phyloP scores from a whole-genome alignment of 2,888 invertebrate species.

The Pocota personata region DNA sequence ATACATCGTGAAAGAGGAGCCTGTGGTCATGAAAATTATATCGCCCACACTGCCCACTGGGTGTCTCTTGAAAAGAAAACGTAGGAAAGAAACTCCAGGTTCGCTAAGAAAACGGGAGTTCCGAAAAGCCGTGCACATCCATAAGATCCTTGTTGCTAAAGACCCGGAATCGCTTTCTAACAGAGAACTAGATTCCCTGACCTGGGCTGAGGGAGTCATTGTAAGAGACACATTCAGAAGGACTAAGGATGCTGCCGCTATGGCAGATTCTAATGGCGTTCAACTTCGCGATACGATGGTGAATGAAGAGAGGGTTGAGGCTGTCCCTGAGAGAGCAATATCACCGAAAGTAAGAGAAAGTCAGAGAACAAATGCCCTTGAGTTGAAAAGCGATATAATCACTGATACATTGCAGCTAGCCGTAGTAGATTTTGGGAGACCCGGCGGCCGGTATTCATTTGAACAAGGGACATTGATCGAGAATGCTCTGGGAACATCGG shows the following conservation, averaged over 20 bases:
- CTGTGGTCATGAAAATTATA: neutral
- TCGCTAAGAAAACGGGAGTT: neutral
- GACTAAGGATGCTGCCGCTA: neutral
- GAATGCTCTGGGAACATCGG: constrained; percentile 13
- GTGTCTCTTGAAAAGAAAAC: neutral
- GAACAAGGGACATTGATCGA: constrained; percentile 19
- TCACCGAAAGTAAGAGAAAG: too few relatives aligned
- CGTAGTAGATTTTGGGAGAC: constrained; percentile 21
- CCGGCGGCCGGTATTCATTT: constrained; percentile 24
- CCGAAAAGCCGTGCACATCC: neutral
- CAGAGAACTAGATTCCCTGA: constrained; percentile 18
- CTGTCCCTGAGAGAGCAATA: neutral
- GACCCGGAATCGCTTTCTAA: constrained; percentile 20
- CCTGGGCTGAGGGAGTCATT: constrained; percentile 42
- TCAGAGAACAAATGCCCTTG: neutral
- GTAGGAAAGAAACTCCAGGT: neutral
- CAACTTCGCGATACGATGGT: neutral
- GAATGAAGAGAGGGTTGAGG: neutral
- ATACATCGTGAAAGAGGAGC: neutral
- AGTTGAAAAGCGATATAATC: neutral
- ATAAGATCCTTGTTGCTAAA: neutral
- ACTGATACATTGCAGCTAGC: constrained; percentile 9
- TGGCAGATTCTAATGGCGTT: neutral
- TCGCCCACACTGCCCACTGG: neutral
- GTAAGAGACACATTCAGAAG: neutral